Evolutionary conservation across 2,888 invertebrate genomes (phyloP), one percentile per base, ranked within the genome.

Genomic region (Chironomus tentans): DNA sequence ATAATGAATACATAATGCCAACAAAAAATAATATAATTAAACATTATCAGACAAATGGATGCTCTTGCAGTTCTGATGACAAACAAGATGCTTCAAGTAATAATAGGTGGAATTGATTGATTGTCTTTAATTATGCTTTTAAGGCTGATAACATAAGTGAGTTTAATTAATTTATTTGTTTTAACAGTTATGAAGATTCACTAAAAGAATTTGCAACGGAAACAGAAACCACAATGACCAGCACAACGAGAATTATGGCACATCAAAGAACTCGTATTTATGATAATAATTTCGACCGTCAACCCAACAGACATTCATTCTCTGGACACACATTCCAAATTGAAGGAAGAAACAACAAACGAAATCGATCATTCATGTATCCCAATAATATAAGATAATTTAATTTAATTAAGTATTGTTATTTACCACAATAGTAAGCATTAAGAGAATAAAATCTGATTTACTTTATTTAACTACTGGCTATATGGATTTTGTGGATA

Each of bases 1-100:
- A 85, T 78, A 87, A 87, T 78, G 65, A 65, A 21, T 86, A 86
- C 77, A 82, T 86, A 74, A 85, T 86, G 1, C 79, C 85, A 78
- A 84, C 85, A 77, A 78, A 77, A 22, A 78, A 78, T 47, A 86
- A 86, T 78, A 85, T 76, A 13, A 28, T 74, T 21, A 74, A 74
- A 28, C 74, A 74, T 48, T 69, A 56, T 48, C n/a, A 38, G 22
- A 50, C 74, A 0, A 76, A 38, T 15, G 69, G 65, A 12, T 76
- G 76, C 56, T 18, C 62, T 2, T 76, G 76, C 12, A 21, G 38
- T 24, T 68, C 65, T 13, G 74, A 74, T 48, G 68, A 74, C 18
- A 74, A 74, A 48, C 74, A 68, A 21, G 74, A 74, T n/a, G 22
- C 47, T 18, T 74, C 74, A n/a, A 74, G 74, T 61, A 74, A 74